These are phyloP conservation scores for Rhaphigaster nebulosa DNA, from an alignment of 2,888 invertebrate genomes.

Conservation along the genomic window DNA sequence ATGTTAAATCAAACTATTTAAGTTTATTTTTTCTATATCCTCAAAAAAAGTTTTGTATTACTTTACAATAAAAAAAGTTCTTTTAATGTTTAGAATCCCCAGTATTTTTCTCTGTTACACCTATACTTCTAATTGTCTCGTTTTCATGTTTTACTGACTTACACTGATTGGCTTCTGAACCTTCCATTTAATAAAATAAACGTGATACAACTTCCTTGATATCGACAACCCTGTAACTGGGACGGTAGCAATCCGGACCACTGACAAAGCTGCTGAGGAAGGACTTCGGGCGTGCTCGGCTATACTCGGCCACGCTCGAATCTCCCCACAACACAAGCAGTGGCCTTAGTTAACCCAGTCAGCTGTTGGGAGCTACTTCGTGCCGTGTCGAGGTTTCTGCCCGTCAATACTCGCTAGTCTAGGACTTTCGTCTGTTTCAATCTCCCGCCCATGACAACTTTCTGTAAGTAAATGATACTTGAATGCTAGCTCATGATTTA, in stretches of 20 bases:
- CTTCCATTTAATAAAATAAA: too few relatives aligned
- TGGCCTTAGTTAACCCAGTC: constrained; percentile 34
- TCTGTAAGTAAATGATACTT: background rate
- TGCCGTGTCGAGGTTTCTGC: background rate
- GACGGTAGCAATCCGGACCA: background rate
- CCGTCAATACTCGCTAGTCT: background rate
- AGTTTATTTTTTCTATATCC: too few relatives aligned
- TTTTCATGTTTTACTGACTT: too few relatives aligned
- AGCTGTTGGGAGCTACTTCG: constrained; percentile 4
- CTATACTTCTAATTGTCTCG: too few relatives aligned
- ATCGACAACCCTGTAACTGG: background rate
- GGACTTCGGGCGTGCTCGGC: background rate
- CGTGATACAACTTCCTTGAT: background rate
- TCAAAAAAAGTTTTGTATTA: too few relatives aligned
- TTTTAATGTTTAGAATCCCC: too few relatives aligned
- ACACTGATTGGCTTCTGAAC: too few relatives aligned
- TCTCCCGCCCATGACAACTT: constrained; percentile 24
- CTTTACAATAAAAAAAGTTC: too few relatives aligned
- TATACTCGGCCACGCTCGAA: background rate
- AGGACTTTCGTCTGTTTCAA: background rate
- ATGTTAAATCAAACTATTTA: too few relatives aligned
- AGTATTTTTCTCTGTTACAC: too few relatives aligned
- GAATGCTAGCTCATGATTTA: background rate
- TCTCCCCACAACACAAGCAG: constrained; percentile 27
- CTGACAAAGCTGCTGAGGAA: background rate